phyloP scores from a whole-genome alignment of 2,113 vertebrate genomes.

The Atrichornis clamosus region DNA sequence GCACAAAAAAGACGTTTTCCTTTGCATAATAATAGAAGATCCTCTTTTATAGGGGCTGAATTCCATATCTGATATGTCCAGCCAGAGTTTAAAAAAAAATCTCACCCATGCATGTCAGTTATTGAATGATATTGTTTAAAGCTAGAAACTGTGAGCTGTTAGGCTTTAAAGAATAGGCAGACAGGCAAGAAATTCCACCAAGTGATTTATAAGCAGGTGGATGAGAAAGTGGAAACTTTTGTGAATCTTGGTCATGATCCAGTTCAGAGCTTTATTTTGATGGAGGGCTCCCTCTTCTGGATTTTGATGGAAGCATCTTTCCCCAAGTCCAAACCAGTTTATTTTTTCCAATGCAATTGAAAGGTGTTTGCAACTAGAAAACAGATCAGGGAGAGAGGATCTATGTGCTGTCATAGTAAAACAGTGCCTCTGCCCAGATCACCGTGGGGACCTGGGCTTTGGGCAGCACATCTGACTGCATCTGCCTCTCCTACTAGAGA shows the following conservation, averaged over 20 bases:
- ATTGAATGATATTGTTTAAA: conserved; percentile 55
- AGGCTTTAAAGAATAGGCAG: conserved; percentile 41
- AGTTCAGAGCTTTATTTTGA: conserved; percentile 28
- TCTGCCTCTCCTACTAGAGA: background rate
- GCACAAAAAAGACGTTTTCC: background rate
- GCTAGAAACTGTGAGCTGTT: conserved; percentile 9
- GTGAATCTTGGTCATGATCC: background rate
- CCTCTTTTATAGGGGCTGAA: background rate
- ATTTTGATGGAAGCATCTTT: background rate
- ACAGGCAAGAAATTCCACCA: conserved; percentile 38
- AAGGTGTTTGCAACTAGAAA: background rate
- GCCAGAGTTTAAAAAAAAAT: background rate
- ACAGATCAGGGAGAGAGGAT: background rate
- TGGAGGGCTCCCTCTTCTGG: conserved; percentile 66
- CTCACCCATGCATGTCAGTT: background rate
- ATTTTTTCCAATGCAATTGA: background rate
- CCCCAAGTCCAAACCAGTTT: background rate
- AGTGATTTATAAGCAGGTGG: conserved; percentile 39
- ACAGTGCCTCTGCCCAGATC: background rate
- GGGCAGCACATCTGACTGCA: background rate
- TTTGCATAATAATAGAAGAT: background rate
- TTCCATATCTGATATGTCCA: background rate
- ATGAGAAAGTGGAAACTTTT: conserved; percentile 51
- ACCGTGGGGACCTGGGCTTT: background rate
- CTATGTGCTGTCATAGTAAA: background rate